phyloP scores from a whole-genome alignment of 2,797 vertebrate genomes.

The Cichlasoma orientale region DNA sequence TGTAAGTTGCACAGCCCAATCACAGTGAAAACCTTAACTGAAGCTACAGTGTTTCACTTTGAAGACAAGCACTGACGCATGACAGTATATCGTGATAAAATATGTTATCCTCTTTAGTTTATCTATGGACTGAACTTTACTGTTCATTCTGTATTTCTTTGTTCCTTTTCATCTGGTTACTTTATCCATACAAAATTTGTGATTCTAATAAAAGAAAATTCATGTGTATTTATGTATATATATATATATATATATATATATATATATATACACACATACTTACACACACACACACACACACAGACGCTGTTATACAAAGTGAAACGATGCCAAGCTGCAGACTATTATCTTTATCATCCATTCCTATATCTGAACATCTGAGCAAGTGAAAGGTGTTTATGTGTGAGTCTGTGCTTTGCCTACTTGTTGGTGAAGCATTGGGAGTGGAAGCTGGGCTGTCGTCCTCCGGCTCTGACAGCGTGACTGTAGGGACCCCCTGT shows the following conservation, averaged over 20 bases:
- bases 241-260: too few species aligned
- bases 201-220: too few species aligned
- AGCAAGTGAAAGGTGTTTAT: neutral
- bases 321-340: neutral
- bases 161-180: neutral
- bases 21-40: neutral
- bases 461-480: constrained; percentile 95
- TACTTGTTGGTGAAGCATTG: constrained; percentile 91
- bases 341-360: neutral
- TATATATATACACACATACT: too few species aligned
- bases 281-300: too few species aligned
- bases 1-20: neutral
- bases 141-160: too few species aligned
- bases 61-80: neutral
- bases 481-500: constrained; percentile 93
- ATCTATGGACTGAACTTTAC: neutral
- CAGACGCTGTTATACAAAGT: neutral
- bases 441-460: constrained; percentile 91
- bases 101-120: neutral
- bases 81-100: too few species aligned
- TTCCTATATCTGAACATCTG: neutral
- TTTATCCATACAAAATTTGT: neutral
- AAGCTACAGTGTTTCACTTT: neutral
- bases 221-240: too few species aligned
- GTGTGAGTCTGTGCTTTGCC: constrained; percentile 43